Base-by-base conservation (phyloP, 2,113 vertebrate species). In the Sialia sialis region DNA sequence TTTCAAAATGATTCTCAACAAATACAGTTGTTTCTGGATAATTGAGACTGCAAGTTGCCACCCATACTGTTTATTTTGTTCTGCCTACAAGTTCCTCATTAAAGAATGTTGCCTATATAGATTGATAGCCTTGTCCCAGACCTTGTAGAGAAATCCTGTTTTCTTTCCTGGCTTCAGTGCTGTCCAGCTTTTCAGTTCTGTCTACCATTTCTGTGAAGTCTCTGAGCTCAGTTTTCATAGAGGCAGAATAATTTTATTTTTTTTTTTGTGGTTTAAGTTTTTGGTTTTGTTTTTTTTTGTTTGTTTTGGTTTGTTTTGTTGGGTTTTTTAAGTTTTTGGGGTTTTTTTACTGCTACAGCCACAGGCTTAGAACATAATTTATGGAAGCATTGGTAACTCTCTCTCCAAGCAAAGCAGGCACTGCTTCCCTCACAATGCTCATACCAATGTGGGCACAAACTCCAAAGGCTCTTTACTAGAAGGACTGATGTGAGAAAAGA, bases 381-480 rank as follows among this genome's bases (percentile, higher is more conserved):
- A 39, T 23, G 59, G 84, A 74, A 87, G 46, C 29, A 23, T 4
- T 17, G 30, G 72, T 74, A 90, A 54, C n/a, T 5, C 23, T 78
- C 83, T 88, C 66, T 87, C 48, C 25, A 49, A 2, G 27, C 79
- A 66, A 92, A 58, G 9, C 30, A 94, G 73, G 9, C 26, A n/a
- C 52, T 75, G 36, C 72, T 59, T 70, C 54, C 38, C 41, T 92
- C 54, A 54, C 56, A 16, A 22, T n/a, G 54, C 9, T 94, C 70
- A 21, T 55, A 60, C 36, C 0, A 0, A 66, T 55, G 52, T 68
- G 77, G 75, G 81, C 56, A 84, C 49, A 79, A 93, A 75, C 74
- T 95, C 91, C 80, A 95, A 95, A 92, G 77, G 56, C 32, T 95
- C 76, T 94, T 95, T 83, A 84, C 59, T 64, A 25, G 81, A 91